Conservation (phyloP, 2,113 vertebrate species). For the Rutilus rutilus region DNA sequence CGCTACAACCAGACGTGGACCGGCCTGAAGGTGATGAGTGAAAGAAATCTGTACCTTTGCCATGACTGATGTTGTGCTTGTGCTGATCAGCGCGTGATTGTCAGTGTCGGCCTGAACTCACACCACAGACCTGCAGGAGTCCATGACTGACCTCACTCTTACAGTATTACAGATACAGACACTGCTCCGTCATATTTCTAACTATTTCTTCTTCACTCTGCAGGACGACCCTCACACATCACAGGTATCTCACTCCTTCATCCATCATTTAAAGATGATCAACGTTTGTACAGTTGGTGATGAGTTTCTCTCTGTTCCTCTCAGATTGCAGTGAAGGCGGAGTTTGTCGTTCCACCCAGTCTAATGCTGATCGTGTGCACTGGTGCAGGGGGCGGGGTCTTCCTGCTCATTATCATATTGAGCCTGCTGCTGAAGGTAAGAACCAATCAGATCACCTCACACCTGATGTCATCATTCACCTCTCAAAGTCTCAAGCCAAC, state of each 20-base stretch:
- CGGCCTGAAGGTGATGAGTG: conserved; percentile 21
- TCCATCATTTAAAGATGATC: neutral
- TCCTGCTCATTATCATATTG: conserved; percentile 65
- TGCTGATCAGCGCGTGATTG: neutral
- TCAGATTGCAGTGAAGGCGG: conserved; percentile 61
- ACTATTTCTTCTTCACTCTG: neutral
- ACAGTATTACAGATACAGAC: neutral
- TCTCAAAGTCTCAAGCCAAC: too few relatives aligned
- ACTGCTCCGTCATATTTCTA: neutral
- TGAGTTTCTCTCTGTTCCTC: neutral
- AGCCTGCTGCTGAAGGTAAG: conserved; percentile 68
- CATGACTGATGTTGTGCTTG: neutral
- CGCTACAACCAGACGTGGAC: conserved; percentile 32
- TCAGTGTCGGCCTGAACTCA: neutral
- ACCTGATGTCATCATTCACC: neutral
- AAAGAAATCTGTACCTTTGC: neutral
- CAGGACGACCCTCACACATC: conserved; percentile 15
- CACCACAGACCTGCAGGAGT: neutral
- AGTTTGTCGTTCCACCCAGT: conserved; percentile 60
- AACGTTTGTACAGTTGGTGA: neutral
- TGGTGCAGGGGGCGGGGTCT: conserved; percentile 60
- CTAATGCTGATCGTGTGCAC: conserved; percentile 49
- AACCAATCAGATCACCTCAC: conserved; percentile 10
- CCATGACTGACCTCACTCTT: neutral
- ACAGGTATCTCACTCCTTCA: conserved; percentile 33